Conservation (phyloP, 2,797 vertebrate species). For the Sebastes paucispinis region DNA sequence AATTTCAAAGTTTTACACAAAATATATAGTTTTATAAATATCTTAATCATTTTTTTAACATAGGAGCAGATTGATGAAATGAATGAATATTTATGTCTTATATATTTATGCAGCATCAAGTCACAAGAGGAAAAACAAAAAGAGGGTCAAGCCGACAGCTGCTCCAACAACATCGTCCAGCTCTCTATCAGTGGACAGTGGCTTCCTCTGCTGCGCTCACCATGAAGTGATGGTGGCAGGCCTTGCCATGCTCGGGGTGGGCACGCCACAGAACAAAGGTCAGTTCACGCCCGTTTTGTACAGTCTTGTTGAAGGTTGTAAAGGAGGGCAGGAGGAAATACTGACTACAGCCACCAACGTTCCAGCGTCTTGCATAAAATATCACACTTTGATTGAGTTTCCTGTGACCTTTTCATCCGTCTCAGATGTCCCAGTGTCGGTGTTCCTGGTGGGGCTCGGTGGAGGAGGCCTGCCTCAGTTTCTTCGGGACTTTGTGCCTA, state of each 20-base stretch:
- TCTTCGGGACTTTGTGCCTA: slow-evolving; percentile 88
- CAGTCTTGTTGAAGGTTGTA: neutral
- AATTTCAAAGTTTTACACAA: neutral
- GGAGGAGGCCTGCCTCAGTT: slow-evolving; percentile 95
- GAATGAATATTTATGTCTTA: neutral
- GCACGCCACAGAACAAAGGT: slow-evolving; percentile 81
- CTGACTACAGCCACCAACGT: neutral
- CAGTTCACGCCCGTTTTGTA: neutral
- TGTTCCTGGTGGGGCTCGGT: slow-evolving; percentile 92
- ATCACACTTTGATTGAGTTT: neutral
- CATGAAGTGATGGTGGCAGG: slow-evolving; percentile 95
- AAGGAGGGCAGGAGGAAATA: neutral
- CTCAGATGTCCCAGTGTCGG: slow-evolving; percentile 77
- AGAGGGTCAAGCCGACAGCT: slow-evolving; percentile 71
- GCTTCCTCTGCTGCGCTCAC: slow-evolving; percentile 94
- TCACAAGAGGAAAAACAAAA: slow-evolving; percentile 87
- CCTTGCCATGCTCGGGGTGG: slow-evolving; percentile 84
- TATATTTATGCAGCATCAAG: slow-evolving; percentile 63
- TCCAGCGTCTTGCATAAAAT: neutral
- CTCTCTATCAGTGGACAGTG: slow-evolving; percentile 82
- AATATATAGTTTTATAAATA: neutral
- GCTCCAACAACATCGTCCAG: slow-evolving; percentile 34
- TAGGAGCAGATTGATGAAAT: neutral
- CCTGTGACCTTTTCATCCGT: neutral
- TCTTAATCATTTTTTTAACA: neutral